Conservation (phyloP, 2,888 invertebrate species). For the Xestia ashworthii region DNA sequence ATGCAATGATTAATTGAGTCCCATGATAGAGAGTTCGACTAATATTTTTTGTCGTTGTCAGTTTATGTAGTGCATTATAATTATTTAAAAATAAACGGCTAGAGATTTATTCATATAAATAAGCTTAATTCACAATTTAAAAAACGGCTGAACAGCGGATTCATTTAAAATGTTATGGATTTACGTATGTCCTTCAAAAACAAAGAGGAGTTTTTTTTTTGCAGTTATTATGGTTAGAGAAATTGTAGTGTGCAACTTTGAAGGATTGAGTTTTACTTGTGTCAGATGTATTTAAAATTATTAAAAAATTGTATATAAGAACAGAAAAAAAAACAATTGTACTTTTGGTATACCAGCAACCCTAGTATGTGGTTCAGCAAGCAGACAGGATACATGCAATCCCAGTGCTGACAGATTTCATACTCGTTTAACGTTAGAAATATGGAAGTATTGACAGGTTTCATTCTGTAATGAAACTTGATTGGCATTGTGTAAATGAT, state of each 20-base stretch:
- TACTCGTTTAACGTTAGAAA: constrained; percentile 37
- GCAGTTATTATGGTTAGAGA: neutral
- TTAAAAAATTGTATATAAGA: neutral
- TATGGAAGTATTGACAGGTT: constrained; percentile 6
- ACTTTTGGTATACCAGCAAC: constrained; percentile 17
- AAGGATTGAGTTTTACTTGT: too few relatives aligned
- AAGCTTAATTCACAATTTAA: neutral
- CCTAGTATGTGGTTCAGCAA: constrained; percentile 12
- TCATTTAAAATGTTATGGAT: too few relatives aligned
- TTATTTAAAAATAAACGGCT: neutral
- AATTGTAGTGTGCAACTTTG: neutral
- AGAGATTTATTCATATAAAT: neutral
- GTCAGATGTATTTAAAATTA: neutral
- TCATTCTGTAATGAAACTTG: constrained; percentile 29
- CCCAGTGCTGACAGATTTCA: constrained; percentile 50
- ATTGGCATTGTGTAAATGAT: constrained; percentile 8
- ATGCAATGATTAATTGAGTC: neutral
- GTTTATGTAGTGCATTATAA: neutral
- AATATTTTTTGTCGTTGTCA: too few relatives aligned
- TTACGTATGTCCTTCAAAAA: neutral
- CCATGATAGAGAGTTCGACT: neutral
- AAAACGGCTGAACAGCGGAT: neutral
- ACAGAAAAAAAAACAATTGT: neutral
- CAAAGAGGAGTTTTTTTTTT: too few relatives aligned
- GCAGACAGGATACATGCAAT: constrained; percentile 43